Evolutionary conservation across 2,888 invertebrate species (phyloP), one percentile per base, ranked within the genome.

Genomic region (Andrena trimmerana): DNA sequence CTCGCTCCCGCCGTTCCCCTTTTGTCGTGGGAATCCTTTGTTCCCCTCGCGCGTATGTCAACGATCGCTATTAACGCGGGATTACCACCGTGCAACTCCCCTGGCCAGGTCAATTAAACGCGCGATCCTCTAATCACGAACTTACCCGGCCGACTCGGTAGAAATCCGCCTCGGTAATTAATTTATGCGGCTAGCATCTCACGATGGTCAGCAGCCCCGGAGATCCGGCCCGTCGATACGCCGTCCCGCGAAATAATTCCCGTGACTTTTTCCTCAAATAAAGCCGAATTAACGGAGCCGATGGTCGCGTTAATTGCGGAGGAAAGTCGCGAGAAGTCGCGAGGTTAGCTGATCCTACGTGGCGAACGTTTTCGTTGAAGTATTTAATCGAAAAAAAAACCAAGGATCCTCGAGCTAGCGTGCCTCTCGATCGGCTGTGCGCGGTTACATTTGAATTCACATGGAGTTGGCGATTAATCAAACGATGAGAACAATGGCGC

Each of bases 141-240:
- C 75, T 79, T 79, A 63, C 79, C 50, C 62, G 70, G 60, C 48
- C 52, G 54, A 71, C 65, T 65, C 77, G 62, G 31, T 48, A 63
- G 78, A 78, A 62, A 70, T 79, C 72, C 79, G 70, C 60, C 65
- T 66, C 66, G 52, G 72, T 90, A 91, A 91, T 91, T 91, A 90
- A 89, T 83, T 86, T 87, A 85, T 75, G 86, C 84, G 84, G 84
- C 80, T 60, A 42, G 67, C 74, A 63, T 68, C 78, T 85, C 81
- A 81, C 88, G 85, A 87, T 81, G 86, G 86, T 82, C 87, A 81
- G 42, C 16, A 16, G 72, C 82, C 78, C 48, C 71, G 65, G 60
- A 87, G 91, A 91, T 91, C 88, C 86, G 83, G 85, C 83, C 86
- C 59, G 73, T 85, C 86, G 90, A 90, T 91, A 90, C 81, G 81